Base-by-base conservation (phyloP, 2,113 vertebrate genomes). In the Tupaia chinensis region DNA sequence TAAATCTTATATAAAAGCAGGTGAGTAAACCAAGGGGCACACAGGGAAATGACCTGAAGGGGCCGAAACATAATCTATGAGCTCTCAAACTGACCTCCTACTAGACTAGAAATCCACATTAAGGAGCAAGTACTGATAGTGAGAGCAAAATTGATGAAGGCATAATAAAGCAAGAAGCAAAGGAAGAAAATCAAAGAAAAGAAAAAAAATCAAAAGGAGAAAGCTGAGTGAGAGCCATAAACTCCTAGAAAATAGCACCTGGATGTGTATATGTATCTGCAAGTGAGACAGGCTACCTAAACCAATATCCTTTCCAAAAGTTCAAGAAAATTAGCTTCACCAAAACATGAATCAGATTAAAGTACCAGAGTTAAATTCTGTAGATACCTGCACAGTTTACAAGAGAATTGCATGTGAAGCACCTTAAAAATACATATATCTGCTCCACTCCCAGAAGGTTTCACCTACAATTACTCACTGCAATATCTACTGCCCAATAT, bases 201-300 rank as follows among this genome's bases (percentile, higher is more conserved):
- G n/a, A n/a, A 9, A 73, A 61, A 76, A 23, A 23, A 27, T 61
- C 27, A 69, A 22, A 5, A 10, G 12, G 19, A 34, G 58, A 82
- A 85, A 76, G 23, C 2, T 25, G 25, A 63, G n/a, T n/a, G 7
- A 15, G 76, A 70, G 32, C 2, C 54, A 95, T 19, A 76, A 66
- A 54, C 25, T 20, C 73, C 16, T 22, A 65, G 4, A 80, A 72
- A 82, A 78, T 12, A 63, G 9, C 17, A 12, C 7, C 8, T 7
- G 1, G 54, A 2, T 60, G 5, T 56, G 19, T 44, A 76, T 17
- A 44, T 44, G 44, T 44, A 0, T 92, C 44, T 27, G 3, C 56
- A 94, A 44, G 12, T 91, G 15, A 94, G 65, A 96, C 10, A 66
- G 66, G 27, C 20, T 70, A 65, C 29, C 14, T 63, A 87, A 94